phyloP scores from a whole-genome alignment of 2,797 vertebrate species.

The Syngnathus rostellatus region DNA sequence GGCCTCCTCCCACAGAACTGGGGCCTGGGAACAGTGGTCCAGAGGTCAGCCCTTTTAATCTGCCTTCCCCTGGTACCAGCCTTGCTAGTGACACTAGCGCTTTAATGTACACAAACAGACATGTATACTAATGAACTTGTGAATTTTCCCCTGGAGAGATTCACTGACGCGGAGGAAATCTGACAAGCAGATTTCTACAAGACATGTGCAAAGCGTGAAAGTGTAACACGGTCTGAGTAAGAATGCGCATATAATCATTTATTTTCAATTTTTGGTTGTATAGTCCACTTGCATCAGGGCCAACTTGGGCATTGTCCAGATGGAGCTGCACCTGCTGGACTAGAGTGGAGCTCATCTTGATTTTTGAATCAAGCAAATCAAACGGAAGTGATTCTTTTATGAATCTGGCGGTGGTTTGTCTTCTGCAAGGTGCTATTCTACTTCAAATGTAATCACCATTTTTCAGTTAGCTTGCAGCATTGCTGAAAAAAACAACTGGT shows the following conservation, averaged over 20 bases:
- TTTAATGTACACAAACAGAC: conserved; percentile 11
- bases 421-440: not conserved
- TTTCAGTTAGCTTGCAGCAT: not conserved
- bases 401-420: not conserved
- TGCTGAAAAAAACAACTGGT: too few relatives aligned
- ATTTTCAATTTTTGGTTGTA: not conserved
- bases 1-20: conserved; percentile 51
- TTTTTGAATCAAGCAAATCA: not conserved
- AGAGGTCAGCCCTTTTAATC: conserved; percentile 38
- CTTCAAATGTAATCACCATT: not conserved
- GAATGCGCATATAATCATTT: not conserved
- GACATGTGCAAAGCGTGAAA: not conserved
- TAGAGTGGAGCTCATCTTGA: not conserved
- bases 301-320: not conserved
- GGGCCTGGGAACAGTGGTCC: conserved; percentile 64
- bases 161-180: not conserved
- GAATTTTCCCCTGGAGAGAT: not conserved
- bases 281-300: not conserved
- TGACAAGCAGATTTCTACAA: not conserved
- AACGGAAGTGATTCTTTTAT: not conserved
- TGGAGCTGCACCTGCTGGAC: not conserved
- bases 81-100: conserved; percentile 24
- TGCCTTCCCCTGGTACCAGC: conserved; percentile 45
- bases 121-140: not conserved
- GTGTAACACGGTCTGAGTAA: not conserved